These are phyloP conservation scores for Sesamia nonagrioides DNA, from an alignment of 1,140 invertebrate genomes.

Conservation along the genomic window DNA sequence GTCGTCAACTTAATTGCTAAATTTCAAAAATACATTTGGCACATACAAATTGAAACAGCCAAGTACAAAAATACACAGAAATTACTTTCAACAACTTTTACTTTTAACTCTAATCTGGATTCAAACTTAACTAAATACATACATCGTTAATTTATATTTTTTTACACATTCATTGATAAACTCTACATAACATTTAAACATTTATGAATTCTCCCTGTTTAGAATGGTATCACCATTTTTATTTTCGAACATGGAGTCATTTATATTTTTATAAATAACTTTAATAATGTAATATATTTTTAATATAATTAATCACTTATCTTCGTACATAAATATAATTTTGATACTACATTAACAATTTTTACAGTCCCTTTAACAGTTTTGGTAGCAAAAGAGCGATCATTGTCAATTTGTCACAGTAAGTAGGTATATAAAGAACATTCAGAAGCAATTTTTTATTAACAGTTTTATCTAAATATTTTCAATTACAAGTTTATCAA, in stretches of 20 bases:
- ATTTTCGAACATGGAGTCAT: neutral
- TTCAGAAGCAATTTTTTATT: neutral
- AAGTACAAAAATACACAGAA: constrained; percentile 54
- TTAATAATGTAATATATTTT: neutral
- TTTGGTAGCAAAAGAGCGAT: neutral
- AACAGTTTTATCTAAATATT: neutral
- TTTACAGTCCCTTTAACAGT: neutral
- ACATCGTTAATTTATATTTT: neutral
- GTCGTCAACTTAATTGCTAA: constrained; percentile 35
- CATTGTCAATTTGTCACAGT: neutral
- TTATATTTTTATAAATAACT: neutral
- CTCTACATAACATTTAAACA: constrained; percentile 6
- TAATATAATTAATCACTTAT: neutral
- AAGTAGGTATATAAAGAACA: neutral
- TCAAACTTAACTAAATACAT: constrained; percentile 38
- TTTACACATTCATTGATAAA: constrained; percentile 19
- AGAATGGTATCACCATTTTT: neutral
- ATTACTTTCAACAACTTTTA: constrained; percentile 35
- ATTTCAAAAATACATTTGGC: constrained; percentile 49
- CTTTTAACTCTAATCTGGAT: constrained; percentile 17
- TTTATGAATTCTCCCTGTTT: neutral
- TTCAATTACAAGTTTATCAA: constrained; percentile 17
- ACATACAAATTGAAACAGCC: constrained; percentile 49
- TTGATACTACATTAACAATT: neutral
- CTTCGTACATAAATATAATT: neutral